A percentile compares a stretch with the other conserved stretches of the same genome.
Conservation (phyloP, 2,888 invertebrate genomes). For the Drosophila atroscutellata region DNA sequence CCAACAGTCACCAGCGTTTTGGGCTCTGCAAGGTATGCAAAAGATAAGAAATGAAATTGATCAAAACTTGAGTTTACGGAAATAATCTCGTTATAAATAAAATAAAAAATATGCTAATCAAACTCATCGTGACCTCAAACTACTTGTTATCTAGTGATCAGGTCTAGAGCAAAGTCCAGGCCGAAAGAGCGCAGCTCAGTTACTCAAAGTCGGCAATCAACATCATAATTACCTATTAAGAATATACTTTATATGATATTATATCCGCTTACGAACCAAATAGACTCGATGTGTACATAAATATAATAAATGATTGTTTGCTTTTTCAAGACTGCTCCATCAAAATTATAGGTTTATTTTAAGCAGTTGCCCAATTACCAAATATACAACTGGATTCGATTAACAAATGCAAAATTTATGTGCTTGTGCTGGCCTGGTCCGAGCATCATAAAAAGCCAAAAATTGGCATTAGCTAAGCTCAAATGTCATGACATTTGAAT, state of each 20-base stretch:
- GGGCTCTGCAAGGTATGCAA: constrained; percentile 70
- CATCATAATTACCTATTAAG: constrained; percentile 7
- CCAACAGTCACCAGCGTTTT: constrained; percentile 83
- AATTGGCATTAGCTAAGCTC: constrained; percentile 61
- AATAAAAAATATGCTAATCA: constrained; percentile 53
- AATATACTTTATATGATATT: not conserved
- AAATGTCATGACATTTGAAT: constrained; percentile 74
- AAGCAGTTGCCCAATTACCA: constrained; percentile 8
- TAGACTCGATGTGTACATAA: not conserved
- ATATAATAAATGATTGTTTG: not conserved
- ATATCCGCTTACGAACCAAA: not conserved
- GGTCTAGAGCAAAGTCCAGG: not conserved
- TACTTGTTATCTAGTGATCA: constrained; percentile 27
- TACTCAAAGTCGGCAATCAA: constrained; percentile 3
- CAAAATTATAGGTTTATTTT: not conserved
- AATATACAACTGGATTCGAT: constrained; percentile 11
- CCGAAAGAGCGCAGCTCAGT: not conserved
- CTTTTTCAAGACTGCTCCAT: not conserved
- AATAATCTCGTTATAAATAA: constrained; percentile 10
- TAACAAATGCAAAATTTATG: constrained; percentile 11
- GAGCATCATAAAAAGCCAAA: constrained; percentile 64
- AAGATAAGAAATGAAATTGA: not conserved
- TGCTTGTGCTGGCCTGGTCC: constrained; percentile 10
- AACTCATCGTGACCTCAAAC: constrained; percentile 42
- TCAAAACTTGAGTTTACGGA: constrained; percentile 4